Percentiles rank a stretch among this genome's conserved stretches.
Conservation (phyloP, 1,140 invertebrate species). For the Cylas formicarius region DNA sequence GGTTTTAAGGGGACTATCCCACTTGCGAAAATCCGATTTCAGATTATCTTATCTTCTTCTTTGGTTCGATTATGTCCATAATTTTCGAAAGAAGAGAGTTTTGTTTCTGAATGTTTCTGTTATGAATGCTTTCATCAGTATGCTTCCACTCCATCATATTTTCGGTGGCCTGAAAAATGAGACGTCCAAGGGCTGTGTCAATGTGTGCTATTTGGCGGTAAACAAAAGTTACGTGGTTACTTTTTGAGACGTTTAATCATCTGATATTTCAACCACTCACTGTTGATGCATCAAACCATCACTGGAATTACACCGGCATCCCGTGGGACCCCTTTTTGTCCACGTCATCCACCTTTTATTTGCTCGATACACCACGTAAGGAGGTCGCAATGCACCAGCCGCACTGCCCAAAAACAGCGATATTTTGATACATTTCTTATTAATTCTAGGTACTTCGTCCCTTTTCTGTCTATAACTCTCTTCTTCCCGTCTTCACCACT, state of each 20-base stretch:
- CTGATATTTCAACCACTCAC: constrained; percentile 4
- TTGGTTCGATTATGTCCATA: too few species aligned
- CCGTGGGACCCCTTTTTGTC: constrained; percentile 3
- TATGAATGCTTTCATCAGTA: neutral
- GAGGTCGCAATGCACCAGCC: neutral
- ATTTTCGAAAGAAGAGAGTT: constrained; percentile 4
- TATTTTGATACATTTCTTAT: constrained; percentile 4
- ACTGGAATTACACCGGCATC: neutral
- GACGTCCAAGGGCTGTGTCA: too few species aligned
- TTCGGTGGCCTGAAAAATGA: constrained; percentile 6
- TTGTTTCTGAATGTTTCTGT: constrained; percentile 1
- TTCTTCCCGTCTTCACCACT: constrained; percentile 10
- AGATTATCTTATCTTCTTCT: too few species aligned
- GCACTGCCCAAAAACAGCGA: constrained; percentile 1
- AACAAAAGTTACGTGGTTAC: constrained; percentile 1
- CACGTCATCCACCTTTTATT: constrained; percentile 11
- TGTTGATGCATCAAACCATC: constrained; percentile 11
- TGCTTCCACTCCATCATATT: constrained; percentile 4
- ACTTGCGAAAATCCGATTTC: constrained; percentile 9
- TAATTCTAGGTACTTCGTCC: constrained; percentile 4
- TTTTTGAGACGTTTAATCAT: constrained; percentile 3
- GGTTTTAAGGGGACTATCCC: constrained; percentile 5
- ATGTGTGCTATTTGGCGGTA: too few species aligned
- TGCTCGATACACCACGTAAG: constrained; percentile 8
- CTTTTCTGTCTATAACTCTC: constrained; percentile 8